Percentiles rank a stretch among this genome's conserved stretches.
These are phyloP conservation scores for Dysdera silvatica DNA, from an alignment of 1,140 invertebrate genomes.

Conservation along the genomic window DNA sequence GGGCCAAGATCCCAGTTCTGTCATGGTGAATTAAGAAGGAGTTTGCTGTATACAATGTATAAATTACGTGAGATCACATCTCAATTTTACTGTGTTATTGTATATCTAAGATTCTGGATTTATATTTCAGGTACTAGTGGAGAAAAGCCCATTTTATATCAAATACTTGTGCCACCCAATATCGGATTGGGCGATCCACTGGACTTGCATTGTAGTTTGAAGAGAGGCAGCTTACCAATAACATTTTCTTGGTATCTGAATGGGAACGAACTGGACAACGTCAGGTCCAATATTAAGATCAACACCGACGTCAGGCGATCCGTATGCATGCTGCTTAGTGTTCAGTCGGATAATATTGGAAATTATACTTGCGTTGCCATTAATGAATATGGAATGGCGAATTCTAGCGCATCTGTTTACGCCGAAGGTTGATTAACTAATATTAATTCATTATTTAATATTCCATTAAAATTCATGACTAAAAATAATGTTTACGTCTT, in stretches of 20 bases:
- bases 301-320: neutral
- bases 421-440: constrained; percentile 16
- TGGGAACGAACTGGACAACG: too few relatives aligned
- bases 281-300: constrained; percentile 2
- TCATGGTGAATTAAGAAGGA: too few relatives aligned
- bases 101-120: too few relatives aligned
- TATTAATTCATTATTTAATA: too few relatives aligned
- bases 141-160: constrained; percentile 9
- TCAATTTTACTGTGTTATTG: too few relatives aligned
- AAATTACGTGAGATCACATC: too few relatives aligned
- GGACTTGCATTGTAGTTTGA: constrained; percentile 13
- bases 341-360: constrained; percentile 29
- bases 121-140: neutral
- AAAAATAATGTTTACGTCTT: too few relatives aligned
- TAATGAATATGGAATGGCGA: constrained; percentile 30
- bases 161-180: constrained; percentile 16
- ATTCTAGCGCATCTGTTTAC: constrained; percentile 8
- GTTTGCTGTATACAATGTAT: too few relatives aligned
- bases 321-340: neutral
- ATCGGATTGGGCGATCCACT: constrained; percentile 11
- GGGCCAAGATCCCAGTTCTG: too few relatives aligned
- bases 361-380: constrained; percentile 37
- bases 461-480: too few relatives aligned
- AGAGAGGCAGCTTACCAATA: constrained; percentile 13
- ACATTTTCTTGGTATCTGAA: constrained; percentile 20